Conservation (phyloP, 2,888 invertebrate species). For the Drosophila parthenogenetica region DNA sequence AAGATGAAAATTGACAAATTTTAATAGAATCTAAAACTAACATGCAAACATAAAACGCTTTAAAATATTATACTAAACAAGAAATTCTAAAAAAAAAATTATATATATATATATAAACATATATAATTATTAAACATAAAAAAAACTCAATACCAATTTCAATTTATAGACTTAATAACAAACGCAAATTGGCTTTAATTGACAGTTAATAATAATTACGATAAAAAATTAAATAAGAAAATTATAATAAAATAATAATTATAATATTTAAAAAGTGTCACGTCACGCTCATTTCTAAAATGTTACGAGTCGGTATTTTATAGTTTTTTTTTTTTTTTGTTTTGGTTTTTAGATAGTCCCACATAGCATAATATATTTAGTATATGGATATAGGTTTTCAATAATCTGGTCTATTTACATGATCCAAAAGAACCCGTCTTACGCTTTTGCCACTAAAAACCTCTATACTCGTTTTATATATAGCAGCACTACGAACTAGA, state of each 20-base stretch:
- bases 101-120: conserved; percentile 4
- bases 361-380: background rate
- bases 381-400: conserved; percentile 6
- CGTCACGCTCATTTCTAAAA: conserved; percentile 50
- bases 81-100: conserved; percentile 9
- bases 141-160: conserved; percentile 24
- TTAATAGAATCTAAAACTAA: conserved; percentile 46
- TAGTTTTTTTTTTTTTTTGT: conserved; percentile 9
- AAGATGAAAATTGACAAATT: conserved; percentile 53
- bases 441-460: conserved; percentile 52
- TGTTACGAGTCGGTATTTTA: conserved; percentile 35
- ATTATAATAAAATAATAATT: conserved; percentile 9
- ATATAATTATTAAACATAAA: background rate
- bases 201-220: conserved; percentile 33
- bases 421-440: conserved; percentile 22
- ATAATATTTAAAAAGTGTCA: conserved; percentile 36
- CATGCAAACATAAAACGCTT: conserved; percentile 45
- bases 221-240: conserved; percentile 6
- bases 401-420: conserved; percentile 24
- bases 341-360: conserved; percentile 47
- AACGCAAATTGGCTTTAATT: conserved; percentile 71
- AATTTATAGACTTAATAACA: conserved; percentile 55
- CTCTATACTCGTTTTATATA: conserved; percentile 30
- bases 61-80: conserved; percentile 16
- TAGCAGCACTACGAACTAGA: conserved; percentile 14